Percentiles rank a stretch among this genome's conserved stretches.
Conservation (phyloP, 1,140 invertebrate genomes). For the Drosophila pallidifrons region DNA sequence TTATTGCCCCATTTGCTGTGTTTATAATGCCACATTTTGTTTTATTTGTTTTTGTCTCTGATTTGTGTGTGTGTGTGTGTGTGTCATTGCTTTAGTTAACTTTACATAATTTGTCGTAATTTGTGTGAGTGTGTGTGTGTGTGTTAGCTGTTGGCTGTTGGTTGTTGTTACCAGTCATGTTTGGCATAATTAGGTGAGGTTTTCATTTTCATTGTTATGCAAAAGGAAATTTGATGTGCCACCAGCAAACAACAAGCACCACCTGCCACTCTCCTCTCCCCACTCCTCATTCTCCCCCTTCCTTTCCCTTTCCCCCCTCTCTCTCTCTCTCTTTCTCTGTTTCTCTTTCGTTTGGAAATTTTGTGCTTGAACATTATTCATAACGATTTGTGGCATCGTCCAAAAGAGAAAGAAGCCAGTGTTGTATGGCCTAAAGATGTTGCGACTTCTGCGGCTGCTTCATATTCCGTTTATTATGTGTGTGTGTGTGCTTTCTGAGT, state of each 20-base stretch:
- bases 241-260: constrained; percentile 12
- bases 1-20: constrained; percentile 7
- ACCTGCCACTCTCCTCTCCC: neutral
- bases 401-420: constrained; percentile 28
- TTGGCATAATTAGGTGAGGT: constrained; percentile 56
- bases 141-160: neutral
- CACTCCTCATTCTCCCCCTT: neutral
- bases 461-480: constrained; percentile 20
- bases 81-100: constrained; percentile 44
- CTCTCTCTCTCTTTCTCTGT: neutral
- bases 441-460: constrained; percentile 7
- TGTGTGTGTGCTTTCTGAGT: neutral
- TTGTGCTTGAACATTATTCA: constrained; percentile 61
- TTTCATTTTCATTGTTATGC: constrained; percentile 57
- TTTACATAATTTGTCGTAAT: constrained; percentile 62
- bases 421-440: constrained; percentile 21
- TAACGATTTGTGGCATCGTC: constrained; percentile 55
- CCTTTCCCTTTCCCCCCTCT: no score
- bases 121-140: constrained; percentile 18
- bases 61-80: constrained; percentile 9
- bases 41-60: constrained; percentile 23
- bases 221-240: constrained; percentile 49
- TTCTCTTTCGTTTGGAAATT: constrained; percentile 23
- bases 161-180: constrained; percentile 50
- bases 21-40: constrained; percentile 25